Percentiles rank a stretch among this genome's conserved stretches.
Conservation (phyloP, 2,888 invertebrate species). For the Erebia palarica region DNA sequence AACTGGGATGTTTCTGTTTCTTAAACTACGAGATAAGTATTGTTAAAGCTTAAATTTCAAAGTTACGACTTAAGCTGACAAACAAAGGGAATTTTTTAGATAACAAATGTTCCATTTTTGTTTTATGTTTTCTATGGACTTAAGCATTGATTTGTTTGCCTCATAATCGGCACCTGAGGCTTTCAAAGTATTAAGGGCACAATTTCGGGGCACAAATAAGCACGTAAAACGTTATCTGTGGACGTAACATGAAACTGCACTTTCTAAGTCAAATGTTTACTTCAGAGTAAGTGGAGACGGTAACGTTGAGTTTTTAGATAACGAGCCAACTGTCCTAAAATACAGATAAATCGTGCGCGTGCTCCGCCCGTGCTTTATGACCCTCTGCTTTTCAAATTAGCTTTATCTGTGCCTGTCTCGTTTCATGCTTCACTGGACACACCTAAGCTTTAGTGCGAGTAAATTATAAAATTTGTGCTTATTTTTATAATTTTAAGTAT, state of each 20-base stretch:
- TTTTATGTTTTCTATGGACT: slow-evolving; percentile 7
- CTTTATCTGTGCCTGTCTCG: slow-evolving; percentile 57
- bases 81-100: slow-evolving; percentile 30
- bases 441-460: slow-evolving; percentile 32
- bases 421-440: slow-evolving; percentile 63
- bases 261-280: slow-evolving; percentile 80
- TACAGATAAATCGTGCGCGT: slow-evolving; percentile 63
- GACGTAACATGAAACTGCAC: slow-evolving; percentile 79
- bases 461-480: neutral
- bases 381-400: slow-evolving; percentile 66
- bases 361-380: slow-evolving; percentile 54
- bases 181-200: slow-evolving; percentile 60
- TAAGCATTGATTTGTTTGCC: slow-evolving; percentile 52
- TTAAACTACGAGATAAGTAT: slow-evolving; percentile 23
- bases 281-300: slow-evolving; percentile 70
- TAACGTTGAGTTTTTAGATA: slow-evolving; percentile 69
- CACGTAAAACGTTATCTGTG: slow-evolving; percentile 67
- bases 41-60: slow-evolving; percentile 20
- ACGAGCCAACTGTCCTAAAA: slow-evolving; percentile 70
- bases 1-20: slow-evolving; percentile 14
- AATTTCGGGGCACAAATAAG: slow-evolving; percentile 53
- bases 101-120: slow-evolving; percentile 22
- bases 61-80: slow-evolving; percentile 27
- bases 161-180: slow-evolving; percentile 55
- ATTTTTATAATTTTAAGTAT: neutral